Conservation (phyloP, 2,113 vertebrate species). For the Aptenodytes patagonicus region DNA sequence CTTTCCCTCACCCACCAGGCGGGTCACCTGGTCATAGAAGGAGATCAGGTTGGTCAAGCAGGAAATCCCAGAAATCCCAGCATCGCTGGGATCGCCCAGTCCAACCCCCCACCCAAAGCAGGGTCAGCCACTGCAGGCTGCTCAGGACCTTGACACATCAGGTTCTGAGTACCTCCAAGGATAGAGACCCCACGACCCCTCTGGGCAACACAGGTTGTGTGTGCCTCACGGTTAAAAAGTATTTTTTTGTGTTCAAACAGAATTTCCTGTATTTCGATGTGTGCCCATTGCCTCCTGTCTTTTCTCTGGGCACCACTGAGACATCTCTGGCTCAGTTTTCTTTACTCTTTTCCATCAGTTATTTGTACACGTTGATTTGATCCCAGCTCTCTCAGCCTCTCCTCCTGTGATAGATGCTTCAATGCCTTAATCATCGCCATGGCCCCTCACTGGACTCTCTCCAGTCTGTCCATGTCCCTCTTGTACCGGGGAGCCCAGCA, state of each 20-base stretch:
- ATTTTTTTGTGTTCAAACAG: background rate
- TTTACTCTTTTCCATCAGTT: background rate
- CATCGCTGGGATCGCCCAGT: accelerated
- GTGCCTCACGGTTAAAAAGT: accelerated
- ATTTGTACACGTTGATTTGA: accelerated
- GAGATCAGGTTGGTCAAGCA: no score
- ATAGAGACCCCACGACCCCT: background rate
- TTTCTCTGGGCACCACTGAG: background rate
- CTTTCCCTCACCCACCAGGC: no score
- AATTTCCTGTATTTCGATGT: accelerated
- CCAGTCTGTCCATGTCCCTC: background rate
- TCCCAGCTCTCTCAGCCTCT: background rate
- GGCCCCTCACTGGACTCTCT: background rate
- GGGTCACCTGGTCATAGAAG: no score
- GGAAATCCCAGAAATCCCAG: background rate
- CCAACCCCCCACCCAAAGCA: background rate
- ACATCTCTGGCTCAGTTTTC: background rate
- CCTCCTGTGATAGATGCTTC: background rate
- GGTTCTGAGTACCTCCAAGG: background rate
- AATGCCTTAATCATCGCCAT: accelerated
- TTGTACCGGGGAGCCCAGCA: background rate
- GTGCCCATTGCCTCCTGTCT: background rate
- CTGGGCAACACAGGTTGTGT: background rate
- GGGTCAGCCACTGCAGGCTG: background rate
- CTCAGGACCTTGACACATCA: background rate